Conservation (phyloP, 2,113 vertebrate genomes). For the Prionailurus viverrinus region DNA sequence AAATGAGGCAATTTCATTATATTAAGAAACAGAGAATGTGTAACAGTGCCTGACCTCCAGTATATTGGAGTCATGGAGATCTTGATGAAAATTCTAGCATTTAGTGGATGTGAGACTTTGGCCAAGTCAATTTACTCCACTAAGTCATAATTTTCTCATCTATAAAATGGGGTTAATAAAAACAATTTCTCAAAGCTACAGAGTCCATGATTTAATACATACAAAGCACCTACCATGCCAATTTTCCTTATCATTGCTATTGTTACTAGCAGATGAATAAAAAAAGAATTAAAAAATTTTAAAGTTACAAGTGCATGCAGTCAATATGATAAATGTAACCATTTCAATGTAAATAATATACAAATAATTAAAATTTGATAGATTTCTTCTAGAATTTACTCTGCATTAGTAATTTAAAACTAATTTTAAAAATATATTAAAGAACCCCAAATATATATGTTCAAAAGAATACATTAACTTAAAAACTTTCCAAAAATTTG, state of each 20-base stretch:
- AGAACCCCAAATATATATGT: neutral
- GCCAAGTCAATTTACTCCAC: neutral
- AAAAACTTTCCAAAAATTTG: neutral
- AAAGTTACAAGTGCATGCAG: neutral
- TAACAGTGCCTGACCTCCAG: neutral
- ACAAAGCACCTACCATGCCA: neutral
- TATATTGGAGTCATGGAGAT: neutral
- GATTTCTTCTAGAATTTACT: neutral
- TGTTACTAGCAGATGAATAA: neutral
- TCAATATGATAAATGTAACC: neutral
- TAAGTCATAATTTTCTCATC: neutral
- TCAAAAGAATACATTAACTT: neutral
- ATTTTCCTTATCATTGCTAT: neutral
- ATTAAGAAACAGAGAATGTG: neutral
- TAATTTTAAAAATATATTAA: neutral
- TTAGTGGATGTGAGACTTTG: neutral
- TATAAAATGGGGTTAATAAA: neutral
- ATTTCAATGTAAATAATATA: neutral
- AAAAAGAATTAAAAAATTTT: neutral
- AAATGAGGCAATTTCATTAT: constrained; percentile 22
- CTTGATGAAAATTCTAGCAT: neutral
- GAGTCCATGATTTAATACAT: neutral
- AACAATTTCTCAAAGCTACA: neutral
- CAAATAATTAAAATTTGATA: neutral
- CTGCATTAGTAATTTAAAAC: neutral